A percentile compares a stretch with the other conserved stretches of the same genome.
Conservation (phyloP, 2,113 vertebrate species). For the Seriola dumerili region DNA sequence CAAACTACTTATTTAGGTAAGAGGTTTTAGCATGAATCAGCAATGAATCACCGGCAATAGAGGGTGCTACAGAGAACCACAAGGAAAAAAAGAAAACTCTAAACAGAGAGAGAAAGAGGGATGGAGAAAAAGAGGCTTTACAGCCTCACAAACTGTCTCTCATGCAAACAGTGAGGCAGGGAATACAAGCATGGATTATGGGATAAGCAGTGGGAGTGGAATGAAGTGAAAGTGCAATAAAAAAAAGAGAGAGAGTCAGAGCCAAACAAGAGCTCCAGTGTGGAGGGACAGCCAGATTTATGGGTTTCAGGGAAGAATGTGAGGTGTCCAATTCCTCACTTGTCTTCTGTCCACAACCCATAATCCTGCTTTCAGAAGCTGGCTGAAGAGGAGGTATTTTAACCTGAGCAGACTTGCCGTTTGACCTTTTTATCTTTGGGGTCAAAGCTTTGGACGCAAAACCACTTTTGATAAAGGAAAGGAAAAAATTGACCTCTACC, state of each 20-base stretch:
- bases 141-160: constrained; percentile 33
- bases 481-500: neutral
- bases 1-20: neutral
- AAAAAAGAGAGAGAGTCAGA: constrained; percentile 24
- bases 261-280: constrained; percentile 70
- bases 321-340: constrained; percentile 78
- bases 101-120: neutral
- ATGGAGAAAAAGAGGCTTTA: neutral
- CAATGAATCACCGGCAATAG: neutral
- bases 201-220: constrained; percentile 58
- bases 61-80: constrained; percentile 23
- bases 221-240: constrained; percentile 60
- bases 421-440: constrained; percentile 21
- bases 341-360: constrained; percentile 61
- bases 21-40: neutral
- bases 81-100: neutral
- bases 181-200: constrained; percentile 62
- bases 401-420: constrained; percentile 30
- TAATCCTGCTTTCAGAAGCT: constrained; percentile 28
- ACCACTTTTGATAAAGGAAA: neutral
- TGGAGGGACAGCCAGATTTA: constrained; percentile 67
- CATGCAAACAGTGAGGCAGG: constrained; percentile 51
- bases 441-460: constrained; percentile 17
- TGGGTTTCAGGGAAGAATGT: constrained; percentile 69
- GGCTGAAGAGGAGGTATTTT: constrained; percentile 32